Evolutionary conservation across 2,888 invertebrate species (phyloP).

Genomic region (Polydrusus cervinus): DNA sequence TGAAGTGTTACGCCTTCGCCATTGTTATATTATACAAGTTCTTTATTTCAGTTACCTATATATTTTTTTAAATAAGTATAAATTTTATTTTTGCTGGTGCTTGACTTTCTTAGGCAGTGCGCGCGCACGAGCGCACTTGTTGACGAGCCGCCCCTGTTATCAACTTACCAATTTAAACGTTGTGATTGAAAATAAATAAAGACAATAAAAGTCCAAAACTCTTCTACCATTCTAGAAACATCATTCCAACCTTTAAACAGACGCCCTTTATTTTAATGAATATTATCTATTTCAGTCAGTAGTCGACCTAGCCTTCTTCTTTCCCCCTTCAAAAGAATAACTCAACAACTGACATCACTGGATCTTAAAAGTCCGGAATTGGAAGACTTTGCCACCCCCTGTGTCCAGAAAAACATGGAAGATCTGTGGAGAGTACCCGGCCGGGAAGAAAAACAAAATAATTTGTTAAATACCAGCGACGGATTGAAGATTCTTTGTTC

Average conservation of each 20-base stretch:
- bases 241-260: background rate
- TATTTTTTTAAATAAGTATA: no score
- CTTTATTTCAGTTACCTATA: no score
- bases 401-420: conserved; percentile 76
- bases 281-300: conserved; percentile 24
- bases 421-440: conserved; percentile 76
- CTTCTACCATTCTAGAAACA: no score
- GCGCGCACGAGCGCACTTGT: no score
- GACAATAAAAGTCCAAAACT: no score
- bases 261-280: background rate
- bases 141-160: no score
- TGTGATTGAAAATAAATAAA: no score
- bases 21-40: no score
- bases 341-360: conserved; percentile 83
- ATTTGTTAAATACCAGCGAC: conserved; percentile 68
- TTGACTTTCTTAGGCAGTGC: no score
- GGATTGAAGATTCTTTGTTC: conserved; percentile 66
- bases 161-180: no score
- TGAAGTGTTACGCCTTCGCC: no score
- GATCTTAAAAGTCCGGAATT: conserved; percentile 83
- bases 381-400: conserved; percentile 81
- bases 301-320: conserved; percentile 68
- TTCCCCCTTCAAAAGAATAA: conserved; percentile 84
- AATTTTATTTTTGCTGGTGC: no score
- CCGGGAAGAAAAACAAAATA: conserved; percentile 58